Conservation (phyloP, 1,140 invertebrate genomes). For the Drosophila takahashii region DNA sequence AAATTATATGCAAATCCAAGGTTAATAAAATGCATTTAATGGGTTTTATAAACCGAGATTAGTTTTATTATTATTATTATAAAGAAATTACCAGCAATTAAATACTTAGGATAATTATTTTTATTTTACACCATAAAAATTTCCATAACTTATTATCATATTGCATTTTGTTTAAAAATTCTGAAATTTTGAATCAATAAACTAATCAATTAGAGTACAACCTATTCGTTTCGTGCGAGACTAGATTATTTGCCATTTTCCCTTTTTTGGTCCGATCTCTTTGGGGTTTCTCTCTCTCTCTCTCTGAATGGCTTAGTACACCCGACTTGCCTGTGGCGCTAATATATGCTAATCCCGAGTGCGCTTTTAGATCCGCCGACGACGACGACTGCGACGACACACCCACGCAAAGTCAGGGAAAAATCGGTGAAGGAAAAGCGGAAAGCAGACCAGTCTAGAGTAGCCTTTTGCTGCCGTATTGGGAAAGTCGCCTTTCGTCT, state of each 20-base stretch:
- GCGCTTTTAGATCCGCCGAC: conserved; percentile 38
- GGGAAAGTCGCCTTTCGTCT: conserved; percentile 67
- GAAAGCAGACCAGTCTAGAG: conserved; percentile 49
- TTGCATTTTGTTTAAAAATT: not conserved
- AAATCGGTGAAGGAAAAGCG: conserved; percentile 17
- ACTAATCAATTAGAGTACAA: conserved; percentile 6
- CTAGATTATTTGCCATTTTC: not conserved
- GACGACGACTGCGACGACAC: conserved; percentile 23
- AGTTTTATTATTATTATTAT: too few relatives aligned
- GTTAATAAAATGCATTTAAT: too few relatives aligned
- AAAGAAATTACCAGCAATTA: too few relatives aligned
- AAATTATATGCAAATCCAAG: too few relatives aligned
- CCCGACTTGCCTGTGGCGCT: conserved; percentile 33
- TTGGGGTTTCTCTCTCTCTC: conserved; percentile 19
- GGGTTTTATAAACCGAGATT: too few relatives aligned
- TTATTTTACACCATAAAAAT: too few relatives aligned
- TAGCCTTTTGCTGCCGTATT: conserved; percentile 48
- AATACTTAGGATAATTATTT: too few relatives aligned
- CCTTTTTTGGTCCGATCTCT: conserved; percentile 18
- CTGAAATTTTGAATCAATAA: not conserved
- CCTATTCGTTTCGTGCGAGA: not conserved
- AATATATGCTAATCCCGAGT: conserved; percentile 62
- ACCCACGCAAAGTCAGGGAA: conserved; percentile 57
- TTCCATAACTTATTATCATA: not conserved
- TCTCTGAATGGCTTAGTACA: conserved; percentile 29